Percentiles rank a stretch among this genome's conserved stretches.
Conservation (phyloP, 2,113 vertebrate species). For the Rhynchopsitta pachyrhyncha region DNA sequence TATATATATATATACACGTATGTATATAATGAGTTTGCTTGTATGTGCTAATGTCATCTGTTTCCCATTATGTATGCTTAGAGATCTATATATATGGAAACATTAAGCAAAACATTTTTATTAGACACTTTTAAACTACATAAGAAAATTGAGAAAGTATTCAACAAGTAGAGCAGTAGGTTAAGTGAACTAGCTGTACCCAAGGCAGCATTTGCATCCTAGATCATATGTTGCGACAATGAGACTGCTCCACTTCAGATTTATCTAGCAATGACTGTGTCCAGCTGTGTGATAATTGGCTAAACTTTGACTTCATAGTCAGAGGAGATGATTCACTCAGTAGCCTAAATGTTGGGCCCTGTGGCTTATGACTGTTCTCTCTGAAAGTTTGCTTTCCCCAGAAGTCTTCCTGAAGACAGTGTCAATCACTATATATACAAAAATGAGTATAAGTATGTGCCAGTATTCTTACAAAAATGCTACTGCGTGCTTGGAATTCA, state of each 20-base stretch:
- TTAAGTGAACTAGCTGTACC: neutral
- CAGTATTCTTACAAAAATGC: neutral
- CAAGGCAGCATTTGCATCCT: neutral
- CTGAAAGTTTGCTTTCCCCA: neutral
- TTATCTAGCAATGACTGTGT: neutral
- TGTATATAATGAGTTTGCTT: neutral
- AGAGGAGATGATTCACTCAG: neutral
- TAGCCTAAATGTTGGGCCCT: neutral
- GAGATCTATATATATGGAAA: slow-evolving; percentile 21
- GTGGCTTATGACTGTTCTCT: neutral
- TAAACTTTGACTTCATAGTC: neutral
- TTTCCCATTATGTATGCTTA: slow-evolving; percentile 36
- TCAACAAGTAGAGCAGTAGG: neutral
- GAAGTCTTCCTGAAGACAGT: neutral
- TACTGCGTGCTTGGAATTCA: neutral
- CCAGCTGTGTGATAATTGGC: neutral
- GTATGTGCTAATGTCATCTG: neutral
- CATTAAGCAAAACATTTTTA: slow-evolving; percentile 45
- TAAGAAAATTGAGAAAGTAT: slow-evolving; percentile 10
- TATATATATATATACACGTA: neutral
- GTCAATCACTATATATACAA: neutral
- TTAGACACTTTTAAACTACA: slow-evolving; percentile 4
- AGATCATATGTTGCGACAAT: neutral
- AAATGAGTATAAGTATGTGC: neutral
- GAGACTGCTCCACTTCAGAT: neutral